These are phyloP conservation scores for Tragelaphus scriptus DNA, from an alignment of 2,113 vertebrate genomes.

Conservation along the genomic window DNA sequence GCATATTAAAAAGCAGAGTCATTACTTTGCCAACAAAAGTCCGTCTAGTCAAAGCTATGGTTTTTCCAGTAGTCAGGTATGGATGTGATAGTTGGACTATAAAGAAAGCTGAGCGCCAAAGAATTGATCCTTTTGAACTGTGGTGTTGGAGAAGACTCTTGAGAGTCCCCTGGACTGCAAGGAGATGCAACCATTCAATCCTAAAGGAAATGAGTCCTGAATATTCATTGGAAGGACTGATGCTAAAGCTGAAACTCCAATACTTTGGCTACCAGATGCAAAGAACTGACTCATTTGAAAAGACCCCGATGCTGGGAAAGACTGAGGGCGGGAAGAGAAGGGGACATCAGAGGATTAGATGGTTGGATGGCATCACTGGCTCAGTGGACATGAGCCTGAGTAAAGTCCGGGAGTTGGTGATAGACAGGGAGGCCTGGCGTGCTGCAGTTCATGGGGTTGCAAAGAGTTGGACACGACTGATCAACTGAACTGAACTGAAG, in stretches of 20 bases:
- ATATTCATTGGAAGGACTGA: background rate
- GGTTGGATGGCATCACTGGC: background rate
- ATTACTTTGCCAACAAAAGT: background rate
- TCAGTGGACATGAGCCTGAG: background rate
- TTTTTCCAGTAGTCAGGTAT: background rate
- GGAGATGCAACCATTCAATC: background rate
- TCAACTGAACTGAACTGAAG: background rate
- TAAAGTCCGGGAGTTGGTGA: background rate
- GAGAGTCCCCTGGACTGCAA: background rate
- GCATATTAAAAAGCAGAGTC: background rate
- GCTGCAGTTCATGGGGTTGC: background rate
- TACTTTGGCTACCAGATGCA: background rate
- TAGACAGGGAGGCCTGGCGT: background rate
- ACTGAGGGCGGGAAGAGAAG: background rate
- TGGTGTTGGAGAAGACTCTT: background rate
- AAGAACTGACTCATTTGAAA: background rate
- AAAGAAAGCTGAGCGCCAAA: background rate
- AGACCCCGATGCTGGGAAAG: background rate
- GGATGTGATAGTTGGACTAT: background rate
- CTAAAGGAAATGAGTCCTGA: background rate
- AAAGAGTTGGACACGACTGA: background rate
- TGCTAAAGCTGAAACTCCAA: background rate
- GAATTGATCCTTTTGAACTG: background rate
- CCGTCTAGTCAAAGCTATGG: background rate
- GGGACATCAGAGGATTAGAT: background rate